These are phyloP conservation scores for Osmoderma eremita DNA, from an alignment of 2,888 invertebrate genomes.

Conservation along the genomic window DNA sequence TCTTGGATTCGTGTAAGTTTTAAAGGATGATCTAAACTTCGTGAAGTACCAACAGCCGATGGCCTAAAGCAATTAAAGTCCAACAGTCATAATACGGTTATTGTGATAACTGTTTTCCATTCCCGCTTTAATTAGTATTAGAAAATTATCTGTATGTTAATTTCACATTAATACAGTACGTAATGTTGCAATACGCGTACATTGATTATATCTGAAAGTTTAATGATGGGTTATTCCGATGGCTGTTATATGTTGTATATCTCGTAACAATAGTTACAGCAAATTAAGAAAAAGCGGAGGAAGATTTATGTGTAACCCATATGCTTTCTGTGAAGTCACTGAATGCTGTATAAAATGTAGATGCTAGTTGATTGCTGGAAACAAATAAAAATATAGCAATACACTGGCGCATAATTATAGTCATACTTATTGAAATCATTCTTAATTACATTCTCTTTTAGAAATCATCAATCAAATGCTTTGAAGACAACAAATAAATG, in stretches of 20 bases:
- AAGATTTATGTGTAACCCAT: too few relatives aligned
- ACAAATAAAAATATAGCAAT: too few relatives aligned
- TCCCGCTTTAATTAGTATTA: conserved; percentile 29
- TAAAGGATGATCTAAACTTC: conserved; percentile 1
- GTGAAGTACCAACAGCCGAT: conserved; percentile 16
- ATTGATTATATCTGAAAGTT: conserved; percentile 23
- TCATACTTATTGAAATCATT: too few relatives aligned
- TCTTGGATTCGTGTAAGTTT: conserved; percentile 5
- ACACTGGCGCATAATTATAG: too few relatives aligned
- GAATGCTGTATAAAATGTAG: too few relatives aligned
- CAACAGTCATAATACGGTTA: conserved; percentile 25
- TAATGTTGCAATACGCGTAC: conserved; percentile 7
- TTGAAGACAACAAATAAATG: too few relatives aligned
- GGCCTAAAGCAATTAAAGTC: conserved; percentile 30
- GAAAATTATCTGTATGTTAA: conserved; percentile 27
- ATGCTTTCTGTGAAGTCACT: too few relatives aligned
- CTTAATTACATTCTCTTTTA: too few relatives aligned
- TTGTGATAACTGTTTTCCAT: conserved; percentile 34
- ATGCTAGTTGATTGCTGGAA: too few relatives aligned
- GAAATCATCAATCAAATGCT: too few relatives aligned
- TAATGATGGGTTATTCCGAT: conserved; percentile 16
- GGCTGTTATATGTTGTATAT: background rate
- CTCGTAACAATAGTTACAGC: background rate
- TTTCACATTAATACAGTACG: conserved; percentile 7
- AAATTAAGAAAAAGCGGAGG: too few relatives aligned